phyloP scores from a whole-genome alignment of 2,113 vertebrate species.

The Zosterops lateralis region DNA sequence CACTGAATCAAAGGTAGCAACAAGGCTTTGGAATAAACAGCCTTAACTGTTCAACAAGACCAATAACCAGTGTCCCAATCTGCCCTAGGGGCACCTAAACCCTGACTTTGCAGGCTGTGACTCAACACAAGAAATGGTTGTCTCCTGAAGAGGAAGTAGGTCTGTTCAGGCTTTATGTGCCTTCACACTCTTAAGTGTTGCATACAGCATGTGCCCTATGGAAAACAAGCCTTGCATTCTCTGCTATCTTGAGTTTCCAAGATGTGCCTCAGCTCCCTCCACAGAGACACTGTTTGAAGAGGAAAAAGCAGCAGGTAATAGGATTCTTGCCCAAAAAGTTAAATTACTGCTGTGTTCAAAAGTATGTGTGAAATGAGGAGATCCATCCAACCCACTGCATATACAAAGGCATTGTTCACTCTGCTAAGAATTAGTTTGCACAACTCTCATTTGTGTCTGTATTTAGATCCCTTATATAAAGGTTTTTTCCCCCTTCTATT shows the following conservation, averaged over 20 bases:
- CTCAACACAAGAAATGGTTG: not conserved
- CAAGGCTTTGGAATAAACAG: not conserved
- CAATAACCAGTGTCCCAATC: rapidly evolving
- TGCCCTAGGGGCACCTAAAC: not conserved
- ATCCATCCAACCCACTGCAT: not conserved
- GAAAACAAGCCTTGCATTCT: not conserved
- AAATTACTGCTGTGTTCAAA: not conserved
- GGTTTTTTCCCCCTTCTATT: rapidly evolving
- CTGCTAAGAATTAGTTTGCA: not conserved
- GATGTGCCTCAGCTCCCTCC: not conserved
- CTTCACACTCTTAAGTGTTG: too few species aligned
- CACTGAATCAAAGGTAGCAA: not conserved
- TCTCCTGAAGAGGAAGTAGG: not conserved
- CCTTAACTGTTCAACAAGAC: too few species aligned
- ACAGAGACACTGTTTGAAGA: not conserved
- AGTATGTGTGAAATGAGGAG: not conserved
- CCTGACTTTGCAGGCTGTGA: not conserved
- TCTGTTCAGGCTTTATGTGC: not conserved
- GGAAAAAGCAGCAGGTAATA: not conserved
- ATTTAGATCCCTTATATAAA: not conserved
- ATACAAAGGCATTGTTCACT: not conserved
- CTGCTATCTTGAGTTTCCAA: not conserved
- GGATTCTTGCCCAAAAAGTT: not conserved
- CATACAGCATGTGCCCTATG: not conserved
- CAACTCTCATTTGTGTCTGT: not conserved